Evolutionary conservation across 2,113 vertebrate genomes (phyloP).

Genomic region (Phalacrocorax aristotelis): DNA sequence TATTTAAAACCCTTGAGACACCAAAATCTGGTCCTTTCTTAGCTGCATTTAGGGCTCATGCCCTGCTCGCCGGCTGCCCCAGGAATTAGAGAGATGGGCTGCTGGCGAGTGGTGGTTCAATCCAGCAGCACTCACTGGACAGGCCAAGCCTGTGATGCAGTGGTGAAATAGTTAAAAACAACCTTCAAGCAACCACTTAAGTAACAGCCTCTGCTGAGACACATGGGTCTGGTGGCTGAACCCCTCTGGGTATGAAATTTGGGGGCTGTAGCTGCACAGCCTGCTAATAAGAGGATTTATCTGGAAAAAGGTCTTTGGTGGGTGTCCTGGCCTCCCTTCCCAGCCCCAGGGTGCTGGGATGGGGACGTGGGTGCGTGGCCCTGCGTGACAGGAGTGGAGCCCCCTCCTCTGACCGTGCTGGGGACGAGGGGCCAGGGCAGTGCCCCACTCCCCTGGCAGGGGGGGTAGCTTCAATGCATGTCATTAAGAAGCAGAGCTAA

Average conservation of each 20-base stretch:
- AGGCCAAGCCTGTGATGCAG: not conserved
- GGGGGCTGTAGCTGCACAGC: accelerated
- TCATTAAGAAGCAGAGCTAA: constrained; percentile 11
- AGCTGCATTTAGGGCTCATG: not conserved
- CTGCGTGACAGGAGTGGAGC: not conserved
- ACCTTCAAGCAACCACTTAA: not conserved
- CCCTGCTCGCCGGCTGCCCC: accelerated
- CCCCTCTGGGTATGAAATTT: accelerated
- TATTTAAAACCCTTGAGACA: not conserved
- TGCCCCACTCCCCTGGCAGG: not conserved
- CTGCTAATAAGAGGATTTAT: not conserved
- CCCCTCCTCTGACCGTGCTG: accelerated
- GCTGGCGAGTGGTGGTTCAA: accelerated
- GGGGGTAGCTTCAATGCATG: not conserved
- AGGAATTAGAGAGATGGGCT: not conserved
- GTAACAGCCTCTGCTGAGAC: not conserved
- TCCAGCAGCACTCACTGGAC: not conserved
- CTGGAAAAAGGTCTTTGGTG: not conserved
- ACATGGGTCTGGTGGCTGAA: not conserved
- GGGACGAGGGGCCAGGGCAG: accelerated
- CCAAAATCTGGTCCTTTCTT: not conserved
- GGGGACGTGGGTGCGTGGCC: not conserved
- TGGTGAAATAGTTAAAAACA: constrained; percentile 5
- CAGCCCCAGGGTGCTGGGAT: accelerated
- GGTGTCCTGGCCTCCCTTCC: not conserved